Conservation (phyloP, 2,797 vertebrate species). For the Mareca strepera region DNA sequence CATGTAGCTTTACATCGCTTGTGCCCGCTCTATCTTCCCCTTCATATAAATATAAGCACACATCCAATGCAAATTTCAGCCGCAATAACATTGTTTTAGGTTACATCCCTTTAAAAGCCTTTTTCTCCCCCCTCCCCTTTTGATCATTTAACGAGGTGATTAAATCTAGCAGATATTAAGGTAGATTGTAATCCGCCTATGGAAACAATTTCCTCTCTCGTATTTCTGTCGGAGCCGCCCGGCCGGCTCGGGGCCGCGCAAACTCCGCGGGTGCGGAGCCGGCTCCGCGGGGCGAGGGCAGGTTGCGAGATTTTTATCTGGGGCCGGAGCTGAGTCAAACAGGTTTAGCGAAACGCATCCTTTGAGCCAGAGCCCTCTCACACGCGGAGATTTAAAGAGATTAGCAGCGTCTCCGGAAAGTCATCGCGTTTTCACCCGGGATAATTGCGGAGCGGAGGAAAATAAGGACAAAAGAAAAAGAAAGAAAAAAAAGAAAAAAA, state of each 20-base stretch:
- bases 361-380: not conserved
- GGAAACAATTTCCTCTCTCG: conserved; percentile 60
- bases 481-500: too few species aligned
- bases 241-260: not conserved
- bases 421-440: not conserved
- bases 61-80: conserved; percentile 52
- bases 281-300: not conserved
- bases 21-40: not conserved
- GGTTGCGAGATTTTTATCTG: not conserved
- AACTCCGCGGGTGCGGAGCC: not conserved
- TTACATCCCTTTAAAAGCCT: conserved; percentile 58
- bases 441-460: not conserved
- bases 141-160: conserved; percentile 73
- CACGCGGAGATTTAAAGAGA: not conserved
- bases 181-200: conserved; percentile 27
- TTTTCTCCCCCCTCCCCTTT: not conserved
- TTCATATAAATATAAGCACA: rapidly evolving
- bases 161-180: conserved; percentile 68
- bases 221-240: not conserved
- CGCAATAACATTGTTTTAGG: conserved; percentile 65
- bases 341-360: not conserved
- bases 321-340: not conserved
- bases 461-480: not conserved
- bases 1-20: not conserved
- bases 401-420: not conserved